These are phyloP conservation scores for Phyllotreta cruciferae DNA, from an alignment of 2,888 invertebrate species.

Conservation along the genomic window DNA sequence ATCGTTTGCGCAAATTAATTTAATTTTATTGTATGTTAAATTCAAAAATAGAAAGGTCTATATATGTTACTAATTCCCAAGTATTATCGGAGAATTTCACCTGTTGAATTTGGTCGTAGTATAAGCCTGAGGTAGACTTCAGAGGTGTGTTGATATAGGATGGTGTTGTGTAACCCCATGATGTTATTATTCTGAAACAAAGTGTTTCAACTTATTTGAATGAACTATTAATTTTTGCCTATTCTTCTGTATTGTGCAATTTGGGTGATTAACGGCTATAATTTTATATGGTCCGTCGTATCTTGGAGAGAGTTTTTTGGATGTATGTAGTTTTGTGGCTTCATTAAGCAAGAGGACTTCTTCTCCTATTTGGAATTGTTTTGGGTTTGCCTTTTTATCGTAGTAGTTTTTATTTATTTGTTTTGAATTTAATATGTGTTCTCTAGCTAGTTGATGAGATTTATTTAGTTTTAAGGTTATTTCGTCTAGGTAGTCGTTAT, in stretches of 20 bases:
- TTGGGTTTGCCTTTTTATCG: constrained; percentile 22
- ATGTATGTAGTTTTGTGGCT: no score
- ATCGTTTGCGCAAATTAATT: background rate
- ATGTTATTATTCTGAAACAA: background rate
- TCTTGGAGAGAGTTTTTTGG: no score
- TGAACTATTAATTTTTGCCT: no score
- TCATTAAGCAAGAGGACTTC: no score
- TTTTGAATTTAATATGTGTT: constrained; percentile 45
- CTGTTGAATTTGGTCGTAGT: background rate
- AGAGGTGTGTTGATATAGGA: constrained; percentile 4
- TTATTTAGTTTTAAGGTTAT: constrained; percentile 44
- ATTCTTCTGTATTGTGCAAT: no score
- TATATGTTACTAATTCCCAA: no score
- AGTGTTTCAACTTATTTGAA: no score
- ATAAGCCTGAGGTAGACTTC: background rate
- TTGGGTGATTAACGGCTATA: no score
- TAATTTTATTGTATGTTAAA: constrained; percentile 1
- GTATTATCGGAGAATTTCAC: constrained; percentile 1
- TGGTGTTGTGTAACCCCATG: no score
- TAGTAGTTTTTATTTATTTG: constrained; percentile 46
- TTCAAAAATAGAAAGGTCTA: constrained; percentile 6
- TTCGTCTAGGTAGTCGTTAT: constrained; percentile 41
- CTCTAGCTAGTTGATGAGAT: constrained; percentile 42
- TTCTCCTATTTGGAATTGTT: no score
- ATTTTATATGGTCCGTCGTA: no score